Conservation (phyloP, 2,797 vertebrate genomes). For the Taeniopygia guttata region DNA sequence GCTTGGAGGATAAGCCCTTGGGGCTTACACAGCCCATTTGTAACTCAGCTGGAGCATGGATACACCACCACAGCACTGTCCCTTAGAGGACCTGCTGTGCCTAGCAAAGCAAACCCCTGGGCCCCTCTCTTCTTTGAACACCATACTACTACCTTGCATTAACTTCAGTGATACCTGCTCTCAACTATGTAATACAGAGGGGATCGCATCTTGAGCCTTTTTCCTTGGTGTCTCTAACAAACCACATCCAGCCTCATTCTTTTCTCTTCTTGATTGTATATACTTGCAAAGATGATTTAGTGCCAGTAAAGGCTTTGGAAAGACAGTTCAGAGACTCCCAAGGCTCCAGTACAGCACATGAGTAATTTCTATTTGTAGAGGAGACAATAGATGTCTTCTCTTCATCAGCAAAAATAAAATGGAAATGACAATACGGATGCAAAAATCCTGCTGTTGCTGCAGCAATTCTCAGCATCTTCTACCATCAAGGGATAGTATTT, state of each 20-base stretch:
- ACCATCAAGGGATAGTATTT: neutral
- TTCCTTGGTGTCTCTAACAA: neutral
- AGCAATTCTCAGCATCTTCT: neutral
- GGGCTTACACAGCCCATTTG: neutral
- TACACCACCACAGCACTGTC: neutral
- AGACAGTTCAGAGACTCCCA: neutral
- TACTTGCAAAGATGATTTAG: neutral
- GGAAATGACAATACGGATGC: neutral
- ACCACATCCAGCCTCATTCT: neutral
- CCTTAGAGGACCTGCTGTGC: neutral
- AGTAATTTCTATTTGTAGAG: neutral
- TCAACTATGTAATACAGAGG: neutral
- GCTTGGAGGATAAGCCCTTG: neutral
- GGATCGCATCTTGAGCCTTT: neutral
- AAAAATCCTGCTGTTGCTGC: neutral
- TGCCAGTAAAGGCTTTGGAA: neutral
- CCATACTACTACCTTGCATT: rapidly evolving
- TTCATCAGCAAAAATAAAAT: neutral
- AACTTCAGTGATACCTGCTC: neutral
- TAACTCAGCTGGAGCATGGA: neutral
- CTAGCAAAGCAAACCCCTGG: neutral
- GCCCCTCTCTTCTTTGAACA: neutral
- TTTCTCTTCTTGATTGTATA: neutral
- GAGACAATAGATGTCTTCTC: neutral
- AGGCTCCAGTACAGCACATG: neutral